A percentile compares a stretch with the other conserved stretches of the same genome.
phyloP scores from a whole-genome alignment of 2,797 vertebrate genomes.

The Setipinna tenuifilis region DNA sequence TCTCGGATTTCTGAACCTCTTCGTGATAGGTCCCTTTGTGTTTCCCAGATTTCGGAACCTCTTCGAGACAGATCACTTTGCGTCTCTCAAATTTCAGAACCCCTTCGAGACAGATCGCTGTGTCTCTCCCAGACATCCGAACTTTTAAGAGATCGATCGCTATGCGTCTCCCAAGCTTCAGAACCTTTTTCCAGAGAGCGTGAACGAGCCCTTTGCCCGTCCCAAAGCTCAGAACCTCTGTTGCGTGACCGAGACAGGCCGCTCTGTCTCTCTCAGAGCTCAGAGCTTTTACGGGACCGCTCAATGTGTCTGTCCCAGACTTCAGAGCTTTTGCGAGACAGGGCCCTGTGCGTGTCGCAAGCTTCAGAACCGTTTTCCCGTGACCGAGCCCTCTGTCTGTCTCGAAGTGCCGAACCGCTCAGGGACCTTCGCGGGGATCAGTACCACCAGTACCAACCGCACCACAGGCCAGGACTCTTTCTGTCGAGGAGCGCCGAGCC shows the following conservation, averaged over 20 bases:
- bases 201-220: neutral
- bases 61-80: conserved; percentile 52
- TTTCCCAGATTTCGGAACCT: conserved; percentile 64
- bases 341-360: conserved; percentile 56
- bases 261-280: conserved; percentile 63
- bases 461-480: conserved; percentile 32
- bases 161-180: neutral
- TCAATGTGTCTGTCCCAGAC: conserved; percentile 57
- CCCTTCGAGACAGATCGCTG: conserved; percentile 46
- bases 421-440: conserved; percentile 28
- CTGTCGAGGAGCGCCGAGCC: conserved; percentile 47
- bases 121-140: conserved; percentile 66
- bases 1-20: neutral
- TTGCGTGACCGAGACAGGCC: conserved; percentile 35
- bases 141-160: conserved; percentile 53
- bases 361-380: conserved; percentile 47
- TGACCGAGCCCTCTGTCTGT: conserved; percentile 57
- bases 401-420: conserved; percentile 59
- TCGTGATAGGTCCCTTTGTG: conserved; percentile 51
- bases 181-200: neutral
- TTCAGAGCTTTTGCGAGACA: conserved; percentile 56
- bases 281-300: conserved; percentile 58
- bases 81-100: neutral
- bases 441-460: no score
- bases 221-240: neutral